Evolutionary conservation across 2,113 vertebrate genomes (phyloP).

Genomic region (Dolichallabes microphthalmus): DNA sequence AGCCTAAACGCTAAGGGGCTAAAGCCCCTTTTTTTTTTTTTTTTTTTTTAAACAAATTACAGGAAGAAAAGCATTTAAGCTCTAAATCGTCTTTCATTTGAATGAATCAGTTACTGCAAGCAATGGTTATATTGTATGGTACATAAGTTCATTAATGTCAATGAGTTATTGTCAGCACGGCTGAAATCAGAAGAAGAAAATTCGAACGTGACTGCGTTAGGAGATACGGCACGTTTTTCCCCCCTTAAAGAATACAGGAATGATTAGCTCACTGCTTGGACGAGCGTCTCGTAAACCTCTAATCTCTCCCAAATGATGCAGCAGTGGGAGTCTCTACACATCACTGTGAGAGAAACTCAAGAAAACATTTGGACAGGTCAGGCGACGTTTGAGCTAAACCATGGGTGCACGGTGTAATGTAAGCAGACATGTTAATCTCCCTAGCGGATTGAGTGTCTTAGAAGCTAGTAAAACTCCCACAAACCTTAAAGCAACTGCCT

Average conservation of each 20-base stretch:
- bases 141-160: not conserved
- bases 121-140: not conserved
- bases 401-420: not conserved
- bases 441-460: not conserved
- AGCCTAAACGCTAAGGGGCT: not conserved
- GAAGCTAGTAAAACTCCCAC: conserved; percentile 14
- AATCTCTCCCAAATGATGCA: conserved; percentile 29
- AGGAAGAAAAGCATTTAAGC: conserved; percentile 24
- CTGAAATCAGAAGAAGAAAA: conserved; percentile 7
- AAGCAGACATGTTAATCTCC: not conserved
- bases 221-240: conserved; percentile 4
- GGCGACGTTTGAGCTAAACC: conserved; percentile 28
- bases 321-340: conserved; percentile 37
- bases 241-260: conserved; percentile 3
- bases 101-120: conserved; percentile 24
- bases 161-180: not conserved
- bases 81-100: conserved; percentile 6
- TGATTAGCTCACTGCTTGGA: conserved; percentile 39
- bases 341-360: conserved; percentile 34
- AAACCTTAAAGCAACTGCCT: conserved; percentile 12
- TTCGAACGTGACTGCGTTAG: conserved; percentile 14
- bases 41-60: conserved; percentile 1
- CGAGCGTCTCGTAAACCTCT: conserved; percentile 17
- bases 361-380: conserved; percentile 32
- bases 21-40: not conserved